phyloP scores from a whole-genome alignment of 2,113 vertebrate species.

The Brienomyrus longianalis region DNA sequence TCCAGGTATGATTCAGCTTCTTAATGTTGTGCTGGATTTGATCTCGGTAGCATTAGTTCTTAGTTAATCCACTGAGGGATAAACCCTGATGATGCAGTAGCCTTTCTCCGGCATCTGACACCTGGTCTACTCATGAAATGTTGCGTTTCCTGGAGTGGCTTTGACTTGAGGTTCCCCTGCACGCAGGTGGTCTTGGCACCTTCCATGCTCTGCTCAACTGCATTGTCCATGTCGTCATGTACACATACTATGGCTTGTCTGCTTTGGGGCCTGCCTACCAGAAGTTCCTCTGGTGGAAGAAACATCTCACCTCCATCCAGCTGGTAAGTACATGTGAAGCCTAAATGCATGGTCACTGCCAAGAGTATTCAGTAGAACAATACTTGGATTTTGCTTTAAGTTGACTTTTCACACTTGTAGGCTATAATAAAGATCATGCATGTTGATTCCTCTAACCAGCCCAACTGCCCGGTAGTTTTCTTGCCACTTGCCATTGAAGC shows the following conservation, averaged over 20 bases:
- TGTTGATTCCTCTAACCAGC: background rate
- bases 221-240: conserved; percentile 91
- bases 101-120: background rate
- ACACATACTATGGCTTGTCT: conserved; percentile 85
- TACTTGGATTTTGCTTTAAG: background rate
- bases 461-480: background rate
- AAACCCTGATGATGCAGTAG: background rate
- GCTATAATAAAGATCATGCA: background rate
- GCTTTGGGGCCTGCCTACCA: conserved; percentile 84
- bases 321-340: conserved; percentile 64
- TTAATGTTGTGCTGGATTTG: background rate
- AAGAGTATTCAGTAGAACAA: background rate
- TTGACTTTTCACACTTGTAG: background rate
- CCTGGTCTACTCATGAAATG: background rate
- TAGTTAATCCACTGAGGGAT: background rate
- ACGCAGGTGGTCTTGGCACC: conserved; percentile 83
- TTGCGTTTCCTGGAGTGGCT: background rate
- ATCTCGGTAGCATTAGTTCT: background rate
- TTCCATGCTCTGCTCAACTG: conserved; percentile 93
- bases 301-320: conserved; percentile 88
- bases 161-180: background rate
- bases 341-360: background rate
- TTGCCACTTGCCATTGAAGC: background rate
- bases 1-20: conserved; percentile 62
- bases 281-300: conserved; percentile 97